phyloP scores from a whole-genome alignment of 2,888 invertebrate genomes.

The Prosapia bicincta region DNA sequence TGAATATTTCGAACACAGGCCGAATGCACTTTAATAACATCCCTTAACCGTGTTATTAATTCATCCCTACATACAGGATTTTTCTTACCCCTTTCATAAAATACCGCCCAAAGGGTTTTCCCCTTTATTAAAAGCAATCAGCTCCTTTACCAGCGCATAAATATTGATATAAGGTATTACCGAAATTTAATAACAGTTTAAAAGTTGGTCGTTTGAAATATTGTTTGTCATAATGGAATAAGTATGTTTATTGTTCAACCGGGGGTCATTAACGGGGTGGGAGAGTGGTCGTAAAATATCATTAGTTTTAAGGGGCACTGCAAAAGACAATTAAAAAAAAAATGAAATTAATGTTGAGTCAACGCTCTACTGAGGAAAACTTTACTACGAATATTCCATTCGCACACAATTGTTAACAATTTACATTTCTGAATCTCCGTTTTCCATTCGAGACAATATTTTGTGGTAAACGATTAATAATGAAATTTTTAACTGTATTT shows the following conservation, averaged over 20 bases:
- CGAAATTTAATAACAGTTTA: neutral
- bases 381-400: too few relatives aligned
- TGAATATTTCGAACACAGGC: neutral
- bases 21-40: neutral
- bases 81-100: neutral
- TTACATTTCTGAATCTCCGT: too few relatives aligned
- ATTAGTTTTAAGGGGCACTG: neutral
- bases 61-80: neutral
- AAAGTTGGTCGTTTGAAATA: neutral
- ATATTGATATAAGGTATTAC: conserved; percentile 14
- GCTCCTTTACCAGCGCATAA: neutral
- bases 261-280: neutral
- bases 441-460: too few relatives aligned
- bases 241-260: neutral
- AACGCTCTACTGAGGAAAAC: too few relatives aligned
- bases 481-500: too few relatives aligned
- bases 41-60: neutral
- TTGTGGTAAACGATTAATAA: too few relatives aligned
- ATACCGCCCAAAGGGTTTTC: neutral
- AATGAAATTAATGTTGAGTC: too few relatives aligned
- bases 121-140: neutral
- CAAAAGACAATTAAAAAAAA: too few relatives aligned
- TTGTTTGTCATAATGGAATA: neutral
- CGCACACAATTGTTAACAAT: too few relatives aligned
- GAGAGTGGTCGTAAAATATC: neutral